These are phyloP conservation scores for Penaeus chinensis DNA, from an alignment of 1,140 invertebrate genomes.

Conservation along the genomic window DNA sequence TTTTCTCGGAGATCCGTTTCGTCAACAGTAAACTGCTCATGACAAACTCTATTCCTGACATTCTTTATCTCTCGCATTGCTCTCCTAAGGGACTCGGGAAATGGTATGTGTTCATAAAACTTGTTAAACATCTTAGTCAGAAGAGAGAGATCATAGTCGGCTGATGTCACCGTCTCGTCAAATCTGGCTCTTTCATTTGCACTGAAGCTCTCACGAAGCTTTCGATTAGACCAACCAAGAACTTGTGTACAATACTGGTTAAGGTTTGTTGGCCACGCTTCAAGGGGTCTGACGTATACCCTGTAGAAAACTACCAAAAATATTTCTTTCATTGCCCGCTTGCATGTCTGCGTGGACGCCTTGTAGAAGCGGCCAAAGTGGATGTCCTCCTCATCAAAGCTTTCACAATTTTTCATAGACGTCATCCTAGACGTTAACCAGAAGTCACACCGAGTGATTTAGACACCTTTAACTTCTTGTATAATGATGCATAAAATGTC, in stretches of 20 bases:
- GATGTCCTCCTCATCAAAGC: conserved; percentile 26
- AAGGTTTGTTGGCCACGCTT: conserved; percentile 15
- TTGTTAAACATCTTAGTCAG: conserved; percentile 50
- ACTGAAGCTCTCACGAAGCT: conserved; percentile 36
- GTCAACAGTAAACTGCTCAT: conserved; percentile 39
- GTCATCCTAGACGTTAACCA: no score
- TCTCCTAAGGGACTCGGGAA: conserved; percentile 37
- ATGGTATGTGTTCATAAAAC: conserved; percentile 16
- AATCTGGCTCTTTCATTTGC: conserved; percentile 23
- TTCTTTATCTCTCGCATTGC: conserved; percentile 51
- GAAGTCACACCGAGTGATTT: no score
- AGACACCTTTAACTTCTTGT: no score
- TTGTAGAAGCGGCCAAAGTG: conserved; percentile 57
- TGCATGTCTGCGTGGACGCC: conserved; percentile 50
- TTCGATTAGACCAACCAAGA: conserved; percentile 41
- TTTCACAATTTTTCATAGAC: no score
- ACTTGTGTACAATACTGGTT: conserved; percentile 25
- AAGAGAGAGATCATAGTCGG: conserved; percentile 47
- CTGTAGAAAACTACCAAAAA: conserved; percentile 41
- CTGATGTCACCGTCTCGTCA: neutral
- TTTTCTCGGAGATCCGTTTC: conserved; percentile 11
- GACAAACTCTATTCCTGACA: conserved; percentile 57
- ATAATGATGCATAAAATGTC: no score
- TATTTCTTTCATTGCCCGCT: conserved; percentile 37
- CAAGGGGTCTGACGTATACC: neutral